phyloP scores from a whole-genome alignment of 2,797 vertebrate species.

The Mormyrops attenuatus region DNA sequence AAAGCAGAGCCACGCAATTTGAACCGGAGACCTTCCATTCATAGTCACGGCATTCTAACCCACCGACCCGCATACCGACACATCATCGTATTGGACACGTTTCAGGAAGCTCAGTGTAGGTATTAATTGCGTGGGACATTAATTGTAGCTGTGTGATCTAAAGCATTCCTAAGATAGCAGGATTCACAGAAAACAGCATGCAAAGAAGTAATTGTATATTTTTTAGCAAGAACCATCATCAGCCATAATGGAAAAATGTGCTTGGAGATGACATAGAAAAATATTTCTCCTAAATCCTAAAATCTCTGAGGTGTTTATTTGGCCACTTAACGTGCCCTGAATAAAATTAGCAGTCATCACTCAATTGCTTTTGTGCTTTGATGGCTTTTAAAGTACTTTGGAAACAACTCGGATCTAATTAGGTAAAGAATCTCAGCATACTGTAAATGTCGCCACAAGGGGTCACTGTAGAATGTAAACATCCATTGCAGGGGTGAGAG shows the following conservation, averaged over 20 bases:
- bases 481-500: background rate
- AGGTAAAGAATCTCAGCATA: background rate
- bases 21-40: background rate
- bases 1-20: background rate
- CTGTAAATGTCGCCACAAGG: background rate
- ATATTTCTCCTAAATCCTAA: background rate
- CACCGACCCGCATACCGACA: background rate
- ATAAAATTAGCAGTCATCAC: background rate
- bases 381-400: background rate
- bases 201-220: background rate
- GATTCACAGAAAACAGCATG: background rate
- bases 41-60: background rate
- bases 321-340: background rate
- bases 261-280: background rate
- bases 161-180: background rate
- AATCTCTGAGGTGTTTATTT: background rate
- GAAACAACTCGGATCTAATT: background rate
- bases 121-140: background rate
- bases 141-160: background rate
- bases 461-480: background rate
- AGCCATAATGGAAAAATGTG: slow-evolving; percentile 1
- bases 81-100: background rate
- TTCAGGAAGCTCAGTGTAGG: background rate
- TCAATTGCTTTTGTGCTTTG: background rate
- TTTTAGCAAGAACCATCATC: background rate